Evolutionary conservation across 2,113 vertebrate genomes (phyloP).

Genomic region (Clarias macrocephalus): DNA sequence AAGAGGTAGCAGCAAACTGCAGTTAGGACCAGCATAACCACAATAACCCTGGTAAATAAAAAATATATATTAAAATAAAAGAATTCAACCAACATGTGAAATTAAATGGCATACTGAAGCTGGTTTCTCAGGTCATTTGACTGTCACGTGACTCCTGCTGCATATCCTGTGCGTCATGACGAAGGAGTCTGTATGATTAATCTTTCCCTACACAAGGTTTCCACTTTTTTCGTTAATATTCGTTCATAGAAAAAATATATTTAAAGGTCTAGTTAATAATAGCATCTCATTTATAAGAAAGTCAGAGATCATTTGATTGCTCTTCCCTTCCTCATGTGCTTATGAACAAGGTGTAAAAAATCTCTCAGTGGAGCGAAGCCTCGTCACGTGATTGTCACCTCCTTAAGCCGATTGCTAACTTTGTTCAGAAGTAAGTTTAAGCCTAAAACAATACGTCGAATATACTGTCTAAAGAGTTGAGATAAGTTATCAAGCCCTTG

Average conservation of each 20-base stretch:
- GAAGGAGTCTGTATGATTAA: constrained; percentile 28
- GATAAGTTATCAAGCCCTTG: not conserved
- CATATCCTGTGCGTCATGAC: not conserved
- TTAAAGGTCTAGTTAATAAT: not conserved
- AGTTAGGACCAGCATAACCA: constrained; percentile 94
- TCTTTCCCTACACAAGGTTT: not conserved
- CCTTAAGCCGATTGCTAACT: not conserved
- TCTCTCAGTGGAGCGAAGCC: not conserved
- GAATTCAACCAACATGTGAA: not conserved
- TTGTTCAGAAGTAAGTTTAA: not conserved
- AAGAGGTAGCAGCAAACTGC: constrained; percentile 97
- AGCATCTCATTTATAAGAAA: not conserved
- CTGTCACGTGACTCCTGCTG: constrained; percentile 37
- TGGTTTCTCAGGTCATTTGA: constrained; percentile 6
- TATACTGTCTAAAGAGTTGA: not conserved
- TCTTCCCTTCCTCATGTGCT: not conserved
- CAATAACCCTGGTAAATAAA: constrained; percentile 79
- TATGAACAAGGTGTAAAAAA: not conserved
- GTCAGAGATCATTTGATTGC: not conserved
- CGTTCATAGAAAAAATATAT: not conserved
- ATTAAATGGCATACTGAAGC: not conserved
- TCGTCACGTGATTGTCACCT: constrained; percentile 2
- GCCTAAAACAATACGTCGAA: not conserved
- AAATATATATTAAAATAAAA: no score
- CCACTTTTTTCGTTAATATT: not conserved